Conservation (phyloP, 2,888 invertebrate genomes). For the Rhopalosiphum nymphaeae region DNA sequence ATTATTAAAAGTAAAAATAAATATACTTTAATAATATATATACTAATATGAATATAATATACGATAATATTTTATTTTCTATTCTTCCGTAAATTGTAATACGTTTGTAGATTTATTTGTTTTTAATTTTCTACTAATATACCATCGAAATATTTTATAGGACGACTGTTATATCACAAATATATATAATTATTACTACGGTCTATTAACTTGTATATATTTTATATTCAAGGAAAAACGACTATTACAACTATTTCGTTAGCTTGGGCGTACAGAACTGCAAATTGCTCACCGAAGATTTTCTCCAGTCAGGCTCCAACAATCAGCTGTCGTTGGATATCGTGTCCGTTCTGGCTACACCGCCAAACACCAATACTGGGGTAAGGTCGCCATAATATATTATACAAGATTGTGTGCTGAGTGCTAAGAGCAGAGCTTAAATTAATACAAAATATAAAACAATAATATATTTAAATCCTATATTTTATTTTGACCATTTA, state of each 20-base stretch:
- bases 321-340: slow-evolving; percentile 73
- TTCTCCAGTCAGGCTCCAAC: slow-evolving; percentile 65
- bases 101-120: neutral
- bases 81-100: neutral
- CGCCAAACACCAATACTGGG: slow-evolving; percentile 85
- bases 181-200: neutral
- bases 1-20: no score
- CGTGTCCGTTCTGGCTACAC: slow-evolving; percentile 80
- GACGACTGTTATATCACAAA: neutral
- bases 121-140: neutral
- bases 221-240: slow-evolving; percentile 72
- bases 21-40: neutral
- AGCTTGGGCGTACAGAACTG: slow-evolving; percentile 76
- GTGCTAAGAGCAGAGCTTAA: neutral
- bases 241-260: slow-evolving; percentile 79
- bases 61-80: neutral
- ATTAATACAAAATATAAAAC: neutral
- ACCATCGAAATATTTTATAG: neutral
- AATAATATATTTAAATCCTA: neutral
- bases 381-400: slow-evolving; percentile 68
- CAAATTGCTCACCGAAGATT: slow-evolving; percentile 67
- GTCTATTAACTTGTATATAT: neutral
- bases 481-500: neutral
- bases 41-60: no score
- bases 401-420: neutral